These are phyloP conservation scores for Urocolius indicus DNA, from an alignment of 2,113 vertebrate species.

Conservation along the genomic window DNA sequence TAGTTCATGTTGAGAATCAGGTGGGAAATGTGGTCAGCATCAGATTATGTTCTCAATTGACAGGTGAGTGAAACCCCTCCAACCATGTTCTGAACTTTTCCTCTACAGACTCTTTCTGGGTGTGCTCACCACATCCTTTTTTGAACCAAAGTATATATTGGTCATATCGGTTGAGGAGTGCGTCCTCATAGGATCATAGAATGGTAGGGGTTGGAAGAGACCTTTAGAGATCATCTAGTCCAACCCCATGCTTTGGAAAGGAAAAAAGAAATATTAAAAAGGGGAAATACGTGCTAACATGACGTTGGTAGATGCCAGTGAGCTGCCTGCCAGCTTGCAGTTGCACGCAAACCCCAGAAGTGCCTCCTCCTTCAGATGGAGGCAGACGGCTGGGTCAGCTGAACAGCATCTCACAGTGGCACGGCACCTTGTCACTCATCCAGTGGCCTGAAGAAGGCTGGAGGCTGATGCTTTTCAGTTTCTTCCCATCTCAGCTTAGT, in stretches of 20 bases:
- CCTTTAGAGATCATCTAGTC: too few relatives aligned
- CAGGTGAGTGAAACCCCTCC: background rate
- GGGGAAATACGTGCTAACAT: background rate
- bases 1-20: background rate
- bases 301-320: background rate
- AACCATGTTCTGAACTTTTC: background rate
- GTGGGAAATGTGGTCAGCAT: background rate
- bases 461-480: background rate
- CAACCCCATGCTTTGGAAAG: background rate
- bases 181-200: background rate
- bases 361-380: background rate
- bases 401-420: background rate
- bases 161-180: background rate
- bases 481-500: background rate
- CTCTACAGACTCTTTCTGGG: background rate
- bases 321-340: background rate
- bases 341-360: background rate
- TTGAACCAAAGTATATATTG: background rate
- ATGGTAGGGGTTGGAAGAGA: too few relatives aligned
- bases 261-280: background rate
- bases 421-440: background rate
- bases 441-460: background rate
- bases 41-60: accelerated
- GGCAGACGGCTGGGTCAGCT: background rate
- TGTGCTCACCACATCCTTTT: background rate